Evolutionary conservation across 2,888 invertebrate genomes (phyloP).

Genomic region (Rhingia rostrata): DNA sequence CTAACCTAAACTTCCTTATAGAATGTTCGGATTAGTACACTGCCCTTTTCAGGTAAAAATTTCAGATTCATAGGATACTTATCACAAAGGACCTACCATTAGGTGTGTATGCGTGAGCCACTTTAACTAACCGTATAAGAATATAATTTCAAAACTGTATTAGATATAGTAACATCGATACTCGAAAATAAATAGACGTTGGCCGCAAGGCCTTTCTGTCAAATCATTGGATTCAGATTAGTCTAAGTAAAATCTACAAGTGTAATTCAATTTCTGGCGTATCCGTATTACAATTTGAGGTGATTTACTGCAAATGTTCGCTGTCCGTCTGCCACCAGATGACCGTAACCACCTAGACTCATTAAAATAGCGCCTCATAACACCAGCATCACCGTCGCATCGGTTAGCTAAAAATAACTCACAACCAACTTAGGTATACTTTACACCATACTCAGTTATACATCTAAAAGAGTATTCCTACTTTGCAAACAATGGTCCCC

Average conservation of each 20-base stretch:
- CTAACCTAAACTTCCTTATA: no score
- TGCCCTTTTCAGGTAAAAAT: no score
- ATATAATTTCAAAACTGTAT: no score
- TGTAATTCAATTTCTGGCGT: background rate
- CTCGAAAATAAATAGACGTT: no score
- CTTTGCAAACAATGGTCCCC: constrained; percentile 31
- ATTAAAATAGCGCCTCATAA: constrained; percentile 16
- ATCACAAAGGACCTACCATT: no score
- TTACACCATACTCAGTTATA: constrained; percentile 12
- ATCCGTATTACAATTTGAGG: background rate
- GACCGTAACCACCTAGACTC: background rate
- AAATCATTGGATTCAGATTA: no score
- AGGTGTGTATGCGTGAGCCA: no score
- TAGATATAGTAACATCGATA: no score
- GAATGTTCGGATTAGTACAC: no score
- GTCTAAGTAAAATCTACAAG: constrained; percentile 4
- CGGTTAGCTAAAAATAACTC: constrained; percentile 14
- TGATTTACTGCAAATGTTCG: constrained; percentile 12
- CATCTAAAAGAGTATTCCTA: constrained; percentile 14
- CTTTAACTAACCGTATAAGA: no score
- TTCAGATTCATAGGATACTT: no score
- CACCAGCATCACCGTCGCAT: background rate
- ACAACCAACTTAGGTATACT: background rate
- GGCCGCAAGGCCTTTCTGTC: no score
- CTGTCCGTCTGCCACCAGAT: constrained; percentile 15